phyloP scores from a whole-genome alignment of 1,140 invertebrate genomes.

The Cryptotermes secundus region DNA sequence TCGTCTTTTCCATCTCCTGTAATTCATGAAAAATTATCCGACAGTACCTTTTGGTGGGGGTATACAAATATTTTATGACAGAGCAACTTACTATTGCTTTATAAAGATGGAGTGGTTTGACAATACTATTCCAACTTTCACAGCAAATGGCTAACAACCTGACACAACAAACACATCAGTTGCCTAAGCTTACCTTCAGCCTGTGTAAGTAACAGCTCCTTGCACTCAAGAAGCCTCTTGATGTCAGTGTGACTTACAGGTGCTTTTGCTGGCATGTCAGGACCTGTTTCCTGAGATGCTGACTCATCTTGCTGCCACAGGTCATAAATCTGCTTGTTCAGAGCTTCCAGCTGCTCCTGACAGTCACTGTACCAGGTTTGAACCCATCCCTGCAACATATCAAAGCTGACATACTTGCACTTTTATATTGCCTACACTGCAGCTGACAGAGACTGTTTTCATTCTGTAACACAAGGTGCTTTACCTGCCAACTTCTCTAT shows the following conservation, averaged over 20 bases:
- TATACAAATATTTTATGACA: too few relatives aligned
- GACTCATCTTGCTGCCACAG: neutral
- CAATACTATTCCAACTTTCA: too few relatives aligned
- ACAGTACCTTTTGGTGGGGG: too few relatives aligned
- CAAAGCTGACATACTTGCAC: neutral
- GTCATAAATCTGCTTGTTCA: conserved; percentile 14
- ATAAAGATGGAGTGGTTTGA: too few relatives aligned
- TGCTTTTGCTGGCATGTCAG: neutral
- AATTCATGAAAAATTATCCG: too few relatives aligned
- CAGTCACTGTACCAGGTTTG: conserved; percentile 31
- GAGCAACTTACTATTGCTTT: too few relatives aligned
- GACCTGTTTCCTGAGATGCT: neutral
- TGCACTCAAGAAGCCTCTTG: neutral
- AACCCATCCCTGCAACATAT: conserved; percentile 14
- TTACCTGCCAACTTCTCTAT: too few relatives aligned
- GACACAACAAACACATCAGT: neutral
- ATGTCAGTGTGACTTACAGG: neutral
- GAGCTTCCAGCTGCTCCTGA: conserved; percentile 23
- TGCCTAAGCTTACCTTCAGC: neutral
- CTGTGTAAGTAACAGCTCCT: neutral
- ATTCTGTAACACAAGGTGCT: too few relatives aligned
- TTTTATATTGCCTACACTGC: too few relatives aligned
- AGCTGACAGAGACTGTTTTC: too few relatives aligned
- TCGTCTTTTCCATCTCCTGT: too few relatives aligned
- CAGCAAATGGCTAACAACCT: neutral